Percentiles rank a stretch among this genome's conserved stretches.
Evolutionary conservation across 2,113 vertebrate genomes (phyloP).

Genomic region (Tychaedon coryphoeus): DNA sequence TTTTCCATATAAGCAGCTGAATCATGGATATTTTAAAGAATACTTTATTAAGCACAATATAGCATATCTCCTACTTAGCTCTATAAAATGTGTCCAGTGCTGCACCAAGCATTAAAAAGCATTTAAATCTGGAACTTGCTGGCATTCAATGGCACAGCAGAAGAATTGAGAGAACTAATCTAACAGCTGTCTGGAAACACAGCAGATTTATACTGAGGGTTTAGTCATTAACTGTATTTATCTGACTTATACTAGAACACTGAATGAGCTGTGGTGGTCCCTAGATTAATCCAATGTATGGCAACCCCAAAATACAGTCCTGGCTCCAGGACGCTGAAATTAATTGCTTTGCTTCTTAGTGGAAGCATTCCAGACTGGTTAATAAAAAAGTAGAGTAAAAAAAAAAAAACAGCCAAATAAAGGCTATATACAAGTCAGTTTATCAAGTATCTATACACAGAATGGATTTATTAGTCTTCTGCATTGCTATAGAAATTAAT

Average conservation of each 20-base stretch:
- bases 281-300: neutral
- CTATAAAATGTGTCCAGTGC: neutral
- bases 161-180: neutral
- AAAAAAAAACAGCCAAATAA: neutral
- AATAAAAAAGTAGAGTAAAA: neutral
- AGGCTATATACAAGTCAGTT: neutral
- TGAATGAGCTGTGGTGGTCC: neutral
- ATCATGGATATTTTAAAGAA: constrained; percentile 6
- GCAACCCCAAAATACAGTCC: neutral
- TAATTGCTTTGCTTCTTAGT: neutral
- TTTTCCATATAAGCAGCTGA: constrained; percentile 23
- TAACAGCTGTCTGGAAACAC: constrained; percentile 12
- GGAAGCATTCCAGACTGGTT: neutral
- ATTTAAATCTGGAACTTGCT: neutral
- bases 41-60: constrained; percentile 20
- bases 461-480: neutral
- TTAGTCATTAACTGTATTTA: neutral
- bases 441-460: neutral
- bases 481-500: neutral
- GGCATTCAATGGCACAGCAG: neutral
- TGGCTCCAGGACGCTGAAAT: neutral
- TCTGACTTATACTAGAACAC: neutral
- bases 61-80: neutral
- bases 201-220: neutral
- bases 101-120: neutral